These are phyloP conservation scores for Chymomyza caudatula DNA, from an alignment of 2,888 invertebrate genomes.

Conservation along the genomic window DNA sequence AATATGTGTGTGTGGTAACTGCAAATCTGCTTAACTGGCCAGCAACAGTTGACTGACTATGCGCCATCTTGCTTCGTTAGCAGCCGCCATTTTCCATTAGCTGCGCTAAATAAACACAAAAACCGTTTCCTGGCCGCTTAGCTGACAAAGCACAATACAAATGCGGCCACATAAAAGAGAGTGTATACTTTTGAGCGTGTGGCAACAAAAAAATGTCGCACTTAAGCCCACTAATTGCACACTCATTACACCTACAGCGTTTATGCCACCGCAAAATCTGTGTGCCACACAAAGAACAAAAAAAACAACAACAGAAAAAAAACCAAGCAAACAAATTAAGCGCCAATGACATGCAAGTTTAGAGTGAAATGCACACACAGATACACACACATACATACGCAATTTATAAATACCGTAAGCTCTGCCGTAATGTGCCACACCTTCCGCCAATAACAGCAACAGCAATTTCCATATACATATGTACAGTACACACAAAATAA, in stretches of 20 bases:
- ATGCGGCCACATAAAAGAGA: too few species aligned
- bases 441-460: not conserved
- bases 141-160: too few species aligned
- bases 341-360: constrained; percentile 69
- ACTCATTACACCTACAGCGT: constrained; percentile 34
- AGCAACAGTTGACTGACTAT: not conserved
- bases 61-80: not conserved
- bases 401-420: constrained; percentile 41
- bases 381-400: constrained; percentile 20
- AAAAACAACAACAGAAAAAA: constrained; percentile 36
- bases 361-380: constrained; percentile 19
- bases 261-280: constrained; percentile 59
- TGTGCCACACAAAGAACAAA: constrained; percentile 33
- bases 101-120: not conserved
- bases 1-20: not conserved
- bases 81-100: not conserved
- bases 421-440: not conserved
- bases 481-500: constrained; percentile 65
- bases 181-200: too few species aligned
- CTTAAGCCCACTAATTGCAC: constrained; percentile 32
- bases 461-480: constrained; percentile 62
- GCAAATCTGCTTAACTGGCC: not conserved
- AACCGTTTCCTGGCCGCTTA: too few species aligned
- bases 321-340: constrained; percentile 67
- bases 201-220: not conserved